Base-by-base conservation (phyloP, 2,888 invertebrate species). In the Andricus quercusramuli region DNA sequence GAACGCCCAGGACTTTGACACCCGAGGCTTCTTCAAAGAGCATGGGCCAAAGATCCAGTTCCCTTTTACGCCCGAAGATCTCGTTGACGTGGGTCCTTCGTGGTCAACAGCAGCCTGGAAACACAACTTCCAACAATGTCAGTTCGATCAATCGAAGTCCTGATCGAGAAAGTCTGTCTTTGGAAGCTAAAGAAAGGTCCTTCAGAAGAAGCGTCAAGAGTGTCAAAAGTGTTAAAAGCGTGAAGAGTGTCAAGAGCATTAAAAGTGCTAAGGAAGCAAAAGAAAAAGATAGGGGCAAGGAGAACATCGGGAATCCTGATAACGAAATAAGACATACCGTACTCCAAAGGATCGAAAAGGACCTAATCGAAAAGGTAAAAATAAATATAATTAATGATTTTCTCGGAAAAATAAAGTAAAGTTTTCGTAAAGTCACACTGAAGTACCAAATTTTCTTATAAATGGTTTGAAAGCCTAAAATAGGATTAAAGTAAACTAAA, bases 81-180 rank as follows among this genome's bases (percentile, higher is more conserved):
- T 96, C 96, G 80, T 93, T 96, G 80, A 96, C 96, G 78, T 96
- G 96, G 96, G 96, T 96, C 80, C 93, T 96, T 64, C 95, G 95
- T 89, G 95, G 95, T 85, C 82, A 83, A 59, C 81, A 83, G 22
- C 79, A 66, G 25, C 37, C 74, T 51, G 32, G 32, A 78, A 66
- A 25, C 17, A 22, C 67, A 79, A 22, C 22, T 37, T 17, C 51
- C 44, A 78, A 56, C 64, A 68, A 29, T 68, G 68, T 59, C 9
- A 32, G 5, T 17, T 56, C 65, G 3, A 51, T 66, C 15, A 78
- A 20, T 68, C n/a, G 76, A 82, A 66, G 81, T 47, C 65, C 83
- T 70, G 70, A 70, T 59, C 74, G 56, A n/a, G 74, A 74, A n/a
- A 22, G n/a, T 56, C 32, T 74, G 32, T 74, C 74, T 32, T 74